Conservation (phyloP, 2,797 vertebrate genomes). For the Todus mexicanus region DNA sequence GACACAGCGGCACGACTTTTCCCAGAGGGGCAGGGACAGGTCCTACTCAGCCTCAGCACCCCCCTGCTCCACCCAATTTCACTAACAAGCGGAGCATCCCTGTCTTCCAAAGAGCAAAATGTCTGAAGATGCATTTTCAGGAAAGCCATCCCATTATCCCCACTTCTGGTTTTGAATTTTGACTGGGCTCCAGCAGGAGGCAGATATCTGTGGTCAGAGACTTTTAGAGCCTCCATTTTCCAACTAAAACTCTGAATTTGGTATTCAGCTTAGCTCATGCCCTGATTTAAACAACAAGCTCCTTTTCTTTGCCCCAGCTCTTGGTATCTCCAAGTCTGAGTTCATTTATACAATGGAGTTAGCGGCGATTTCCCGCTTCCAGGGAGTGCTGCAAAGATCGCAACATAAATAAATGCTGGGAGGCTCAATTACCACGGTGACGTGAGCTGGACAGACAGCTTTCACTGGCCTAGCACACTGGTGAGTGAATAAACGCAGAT, state of each 20-base stretch:
- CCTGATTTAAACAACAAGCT: neutral
- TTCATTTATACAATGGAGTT: neutral
- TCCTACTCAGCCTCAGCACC: neutral
- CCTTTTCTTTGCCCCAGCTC: neutral
- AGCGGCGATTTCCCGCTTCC: neutral
- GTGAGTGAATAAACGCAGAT: neutral
- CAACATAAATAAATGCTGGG: neutral
- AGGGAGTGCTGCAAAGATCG: neutral
- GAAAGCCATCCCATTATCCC: neutral
- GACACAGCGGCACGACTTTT: accelerated
- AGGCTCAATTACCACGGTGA: neutral
- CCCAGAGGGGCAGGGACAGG: neutral
- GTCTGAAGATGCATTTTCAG: neutral
- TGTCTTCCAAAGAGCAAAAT: neutral
- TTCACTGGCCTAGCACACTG: neutral
- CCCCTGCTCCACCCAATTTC: neutral
- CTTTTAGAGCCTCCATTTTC: neutral
- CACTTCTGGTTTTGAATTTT: neutral
- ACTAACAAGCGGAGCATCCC: accelerated
- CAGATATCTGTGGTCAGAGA: neutral
- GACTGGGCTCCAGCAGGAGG: neutral
- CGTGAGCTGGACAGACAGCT: neutral
- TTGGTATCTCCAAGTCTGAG: neutral
- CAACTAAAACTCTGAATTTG: neutral
- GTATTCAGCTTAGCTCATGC: neutral